Base-by-base conservation (phyloP, 2,797 vertebrate species). In the Aldrovandia affinis region DNA sequence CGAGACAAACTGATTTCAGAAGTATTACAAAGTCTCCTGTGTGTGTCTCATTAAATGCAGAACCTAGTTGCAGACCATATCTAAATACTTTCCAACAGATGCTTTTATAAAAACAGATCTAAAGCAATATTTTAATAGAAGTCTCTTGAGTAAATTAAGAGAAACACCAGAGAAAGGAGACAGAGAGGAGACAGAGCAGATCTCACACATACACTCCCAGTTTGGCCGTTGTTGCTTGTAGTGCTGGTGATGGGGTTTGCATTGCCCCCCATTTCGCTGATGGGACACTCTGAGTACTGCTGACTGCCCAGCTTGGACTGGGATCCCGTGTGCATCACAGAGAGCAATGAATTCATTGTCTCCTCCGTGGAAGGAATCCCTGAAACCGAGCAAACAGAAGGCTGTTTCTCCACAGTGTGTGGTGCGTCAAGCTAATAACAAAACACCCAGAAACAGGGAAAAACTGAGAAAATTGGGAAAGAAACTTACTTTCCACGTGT, bases 401-500 rank as follows among this genome's bases (percentile, higher is more conserved):
- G 73, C 68, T 7, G 3, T 33, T 30, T 68, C 12, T 18, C 28
- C 2, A 57, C 55, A 18, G 14, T 20, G 50, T 57, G 20, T 57
- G 55, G 3, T 18, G 14, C 14, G 3, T 57, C 15, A 20, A 57
- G 4, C 18, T 20, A 57, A 22, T 57, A 18, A 20, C 55, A 57
- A 61, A 2, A 25, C 25, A n/a, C 25, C 7, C 63, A 65, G n/a
- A 30, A 14, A 33, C 14, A 30, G 7, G 3, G n/a, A 3, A 8
- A 63, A n/a, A 28, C 10, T 4, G n/a, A n/a, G 3, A 5, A 22
- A 18, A 47, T 4, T 14, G 30, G 15, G 9, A 28, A 42, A 55
- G 25, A 2, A 89, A 94, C 97, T 96, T 94, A 98, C 97, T 95
- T 94, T 98, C 97, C 83, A 96, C 94, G 10, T 98, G 97, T 83